These are phyloP conservation scores for Spheniscus mendiculus DNA, from an alignment of 2,113 vertebrate species.

Conservation along the genomic window DNA sequence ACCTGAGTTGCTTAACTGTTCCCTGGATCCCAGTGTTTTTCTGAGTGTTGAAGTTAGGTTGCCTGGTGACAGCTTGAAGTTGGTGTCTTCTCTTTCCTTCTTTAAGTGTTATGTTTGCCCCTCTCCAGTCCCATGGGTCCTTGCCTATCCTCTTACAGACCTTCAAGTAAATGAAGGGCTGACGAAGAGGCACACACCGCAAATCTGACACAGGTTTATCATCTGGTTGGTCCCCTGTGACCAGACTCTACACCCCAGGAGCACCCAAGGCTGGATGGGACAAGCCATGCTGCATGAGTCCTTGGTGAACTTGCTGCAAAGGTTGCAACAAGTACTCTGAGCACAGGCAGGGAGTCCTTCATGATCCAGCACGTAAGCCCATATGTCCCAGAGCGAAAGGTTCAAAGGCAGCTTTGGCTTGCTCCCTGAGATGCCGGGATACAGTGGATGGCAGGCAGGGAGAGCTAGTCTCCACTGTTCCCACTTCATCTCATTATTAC, in stretches of 20 bases:
- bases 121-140: background rate
- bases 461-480: no score
- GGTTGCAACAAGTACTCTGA: background rate
- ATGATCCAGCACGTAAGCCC: background rate
- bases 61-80: background rate
- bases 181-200: background rate
- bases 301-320: background rate
- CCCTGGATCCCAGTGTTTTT: background rate
- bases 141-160: background rate
- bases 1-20: background rate
- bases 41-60: background rate
- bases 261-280: background rate
- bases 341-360: background rate
- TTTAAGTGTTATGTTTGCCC: background rate
- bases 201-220: background rate
- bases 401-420: background rate
- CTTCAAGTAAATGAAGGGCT: background rate
- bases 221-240: background rate
- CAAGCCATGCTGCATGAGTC: background rate
- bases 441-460: background rate
- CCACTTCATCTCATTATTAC: background rate
- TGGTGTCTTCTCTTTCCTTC: background rate
- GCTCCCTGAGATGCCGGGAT: background rate
- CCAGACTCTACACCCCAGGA: background rate
- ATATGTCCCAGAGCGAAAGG: background rate